Conservation (phyloP, 2,888 invertebrate genomes). For the Cepaea hortensis region DNA sequence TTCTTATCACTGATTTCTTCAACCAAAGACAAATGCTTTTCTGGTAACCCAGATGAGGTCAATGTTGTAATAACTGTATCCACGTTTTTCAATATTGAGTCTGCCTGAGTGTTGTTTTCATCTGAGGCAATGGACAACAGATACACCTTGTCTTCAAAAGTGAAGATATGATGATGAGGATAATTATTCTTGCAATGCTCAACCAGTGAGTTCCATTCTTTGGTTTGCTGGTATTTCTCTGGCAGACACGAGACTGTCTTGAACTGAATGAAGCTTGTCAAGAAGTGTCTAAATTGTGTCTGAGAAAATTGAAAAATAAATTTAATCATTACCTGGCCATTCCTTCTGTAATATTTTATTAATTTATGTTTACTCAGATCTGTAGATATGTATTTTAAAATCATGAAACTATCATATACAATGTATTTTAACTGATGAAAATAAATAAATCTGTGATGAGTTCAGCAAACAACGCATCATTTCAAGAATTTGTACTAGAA, state of each 20-base stretch:
- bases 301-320: not conserved
- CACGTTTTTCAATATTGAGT: not conserved
- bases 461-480: too few species aligned
- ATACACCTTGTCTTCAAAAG: not conserved
- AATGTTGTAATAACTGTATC: not conserved
- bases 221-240: constrained; percentile 12
- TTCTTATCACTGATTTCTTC: not conserved
- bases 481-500: too few species aligned
- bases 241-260: not conserved
- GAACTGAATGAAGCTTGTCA: not conserved
- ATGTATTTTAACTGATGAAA: too few species aligned
- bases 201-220: not conserved
- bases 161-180: not conserved
- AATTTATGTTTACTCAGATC: too few species aligned
- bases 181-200: not conserved
- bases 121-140: not conserved
- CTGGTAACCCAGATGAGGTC: not conserved
- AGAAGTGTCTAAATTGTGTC: not conserved
- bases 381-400: too few species aligned
- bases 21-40: not conserved
- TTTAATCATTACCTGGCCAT: too few species aligned
- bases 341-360: too few species aligned
- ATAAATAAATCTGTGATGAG: too few species aligned
- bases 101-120: not conserved
- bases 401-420: too few species aligned